Conservation (phyloP, 2,888 invertebrate genomes). For the Ptychoptera albimana region DNA sequence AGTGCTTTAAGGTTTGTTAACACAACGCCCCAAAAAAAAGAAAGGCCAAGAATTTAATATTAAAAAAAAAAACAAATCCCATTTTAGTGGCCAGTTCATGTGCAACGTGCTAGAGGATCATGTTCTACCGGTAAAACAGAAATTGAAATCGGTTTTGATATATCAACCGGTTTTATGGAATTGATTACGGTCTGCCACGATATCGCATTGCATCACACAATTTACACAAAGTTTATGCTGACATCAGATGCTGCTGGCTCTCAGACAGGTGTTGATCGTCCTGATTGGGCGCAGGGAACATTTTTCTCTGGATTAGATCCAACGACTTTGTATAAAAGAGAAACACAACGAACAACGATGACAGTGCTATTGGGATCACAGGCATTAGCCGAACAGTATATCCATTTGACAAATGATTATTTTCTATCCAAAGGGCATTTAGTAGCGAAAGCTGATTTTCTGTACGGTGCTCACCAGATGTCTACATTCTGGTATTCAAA, state of each 20-base stretch:
- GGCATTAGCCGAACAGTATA: constrained; percentile 15
- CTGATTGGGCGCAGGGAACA: constrained; percentile 12
- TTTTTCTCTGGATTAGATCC: constrained; percentile 12
- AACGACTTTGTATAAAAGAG: constrained; percentile 12
- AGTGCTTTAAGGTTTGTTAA: constrained; percentile 11
- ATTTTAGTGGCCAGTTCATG: constrained; percentile 9
- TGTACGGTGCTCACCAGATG: constrained; percentile 31
- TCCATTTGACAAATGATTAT: constrained; percentile 10
- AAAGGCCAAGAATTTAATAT: too few species aligned
- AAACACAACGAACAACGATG: constrained; percentile 15
- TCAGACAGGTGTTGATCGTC: constrained; percentile 16
- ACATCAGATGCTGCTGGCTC: constrained; percentile 13
- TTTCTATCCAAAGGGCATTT: constrained; percentile 34
- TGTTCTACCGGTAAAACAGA: constrained; percentile 12
- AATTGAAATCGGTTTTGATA: constrained; percentile 18
- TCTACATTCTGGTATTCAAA: constrained; percentile 37
- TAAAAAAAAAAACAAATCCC: too few species aligned
- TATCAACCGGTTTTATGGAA: constrained; percentile 14
- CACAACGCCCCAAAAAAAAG: too few species aligned
- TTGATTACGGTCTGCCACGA: constrained; percentile 19
- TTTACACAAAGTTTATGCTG: constrained; percentile 16
- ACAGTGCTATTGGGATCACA: constrained; percentile 15
- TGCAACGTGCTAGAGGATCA: constrained; percentile 7
- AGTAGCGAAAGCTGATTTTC: constrained; percentile 34
- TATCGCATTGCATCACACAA: constrained; percentile 13